phyloP scores from a whole-genome alignment of 2,888 invertebrate species.

The Gymnosoma rotundatum region DNA sequence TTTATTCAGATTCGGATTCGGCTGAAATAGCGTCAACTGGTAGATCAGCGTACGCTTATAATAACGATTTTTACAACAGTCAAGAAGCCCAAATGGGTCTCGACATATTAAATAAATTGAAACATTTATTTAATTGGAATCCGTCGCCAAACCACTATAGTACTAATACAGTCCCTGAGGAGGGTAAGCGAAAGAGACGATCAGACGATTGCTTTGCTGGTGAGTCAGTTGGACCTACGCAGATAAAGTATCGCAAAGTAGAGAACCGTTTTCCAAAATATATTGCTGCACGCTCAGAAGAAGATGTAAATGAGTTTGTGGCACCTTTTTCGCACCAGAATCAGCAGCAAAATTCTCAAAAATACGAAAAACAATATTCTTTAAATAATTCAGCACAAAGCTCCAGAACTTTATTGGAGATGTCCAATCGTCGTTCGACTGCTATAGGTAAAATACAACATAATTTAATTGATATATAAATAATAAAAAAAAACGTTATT shows the following conservation, averaged over 20 bases:
- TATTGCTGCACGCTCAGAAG: conserved; percentile 74
- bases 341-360: conserved; percentile 33
- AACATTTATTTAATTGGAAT: conserved; percentile 67
- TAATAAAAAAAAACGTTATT: not conserved
- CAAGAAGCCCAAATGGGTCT: conserved; percentile 78
- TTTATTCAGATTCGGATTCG: conserved; percentile 59
- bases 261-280: conserved; percentile 76
- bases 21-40: conserved; percentile 54
- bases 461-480: not conserved
- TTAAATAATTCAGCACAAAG: conserved; percentile 58
- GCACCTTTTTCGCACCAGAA: conserved; percentile 35
- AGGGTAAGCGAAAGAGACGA: conserved; percentile 74
- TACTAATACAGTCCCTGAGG: conserved; percentile 54
- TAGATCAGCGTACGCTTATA: conserved; percentile 51
- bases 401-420: conserved; percentile 55
- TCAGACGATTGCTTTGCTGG: conserved; percentile 62
- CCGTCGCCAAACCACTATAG: conserved; percentile 61
- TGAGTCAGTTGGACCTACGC: conserved; percentile 72
- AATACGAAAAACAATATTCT: conserved; percentile 60
- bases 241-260: conserved; percentile 77
- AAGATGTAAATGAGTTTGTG: conserved; percentile 69
- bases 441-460: conserved; percentile 54
- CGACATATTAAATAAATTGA: conserved; percentile 75
- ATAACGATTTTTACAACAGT: conserved; percentile 29
- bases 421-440: conserved; percentile 59